Evolutionary conservation across 2,888 invertebrate species (phyloP), one percentile per base, ranked within the genome.

Genomic region (Protula sp.): DNA sequence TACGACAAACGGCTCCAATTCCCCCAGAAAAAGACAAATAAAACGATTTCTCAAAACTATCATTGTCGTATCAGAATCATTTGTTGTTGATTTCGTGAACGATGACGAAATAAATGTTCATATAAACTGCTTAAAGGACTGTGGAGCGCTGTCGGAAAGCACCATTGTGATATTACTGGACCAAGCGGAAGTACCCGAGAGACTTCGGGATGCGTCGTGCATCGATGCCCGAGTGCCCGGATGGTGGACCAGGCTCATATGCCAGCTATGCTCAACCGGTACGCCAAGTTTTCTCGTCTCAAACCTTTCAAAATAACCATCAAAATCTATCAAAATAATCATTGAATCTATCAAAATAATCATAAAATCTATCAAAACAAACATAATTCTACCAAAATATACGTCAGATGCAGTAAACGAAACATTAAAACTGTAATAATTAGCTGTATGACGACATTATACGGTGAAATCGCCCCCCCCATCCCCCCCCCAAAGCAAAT

Each of bases 161-260:
- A 14, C 51, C 9, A 19, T 51, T 22, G 9, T 9, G 9, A 47
- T 55, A 26, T 9, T 26, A 31, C 54, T 60, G 14, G 57, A 59
- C 47, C 57, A 62, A 14, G 64, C 64, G 30, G 60, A 60, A 48
- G 24, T 66, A 38, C 66, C 66, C 28, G 31, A 47, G 5, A 4
- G 48, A 19, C 47, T 66, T 3, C 24, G 30, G 5, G 64, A 62
- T 48, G 30, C 62, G 51, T 30, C 55, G 1, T 62, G 57, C 19
- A 52, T 66, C 28, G 62, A 64, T 29, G 60, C 59, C 45, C 29
- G 38, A 22, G 55, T 38, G 31, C 50, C 59, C 19, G 64, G 53
- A 30, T 66, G 66, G 66, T 66, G 66, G 66, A 54, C 55, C 5
- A 58, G 51, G 45, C 56, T 66, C 26, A 53, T 66, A 9, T 58